These are phyloP conservation scores for Tychaedon coryphoeus DNA, from an alignment of 2,113 vertebrate genomes.

Conservation along the genomic window DNA sequence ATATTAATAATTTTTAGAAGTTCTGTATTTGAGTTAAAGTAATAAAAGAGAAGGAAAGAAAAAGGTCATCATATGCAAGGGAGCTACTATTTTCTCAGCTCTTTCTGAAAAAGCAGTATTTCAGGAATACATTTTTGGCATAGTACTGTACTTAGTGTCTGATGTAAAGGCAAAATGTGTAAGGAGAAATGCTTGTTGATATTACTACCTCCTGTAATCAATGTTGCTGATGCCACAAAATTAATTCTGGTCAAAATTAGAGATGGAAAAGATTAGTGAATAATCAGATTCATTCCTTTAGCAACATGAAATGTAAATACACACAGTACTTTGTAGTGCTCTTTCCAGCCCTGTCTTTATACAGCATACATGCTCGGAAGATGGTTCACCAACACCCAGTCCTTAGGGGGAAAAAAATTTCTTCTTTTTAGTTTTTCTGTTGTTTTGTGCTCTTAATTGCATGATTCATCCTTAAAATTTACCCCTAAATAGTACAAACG, in stretches of 20 bases:
- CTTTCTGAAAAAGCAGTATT: not conserved
- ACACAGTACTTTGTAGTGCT: not conserved
- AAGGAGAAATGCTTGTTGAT: not conserved
- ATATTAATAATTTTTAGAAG: slow-evolving; percentile 13
- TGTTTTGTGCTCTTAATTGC: not conserved
- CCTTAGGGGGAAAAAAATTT: not conserved
- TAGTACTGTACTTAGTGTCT: not conserved
- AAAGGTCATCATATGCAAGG: not conserved
- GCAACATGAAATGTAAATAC: not conserved
- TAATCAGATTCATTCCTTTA: not conserved
- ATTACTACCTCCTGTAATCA: not conserved
- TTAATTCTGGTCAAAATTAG: slow-evolving; percentile 1
- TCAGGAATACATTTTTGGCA: not conserved
- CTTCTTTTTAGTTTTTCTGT: not conserved
- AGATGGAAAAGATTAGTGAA: not conserved
- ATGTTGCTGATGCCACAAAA: not conserved
- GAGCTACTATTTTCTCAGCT: not conserved
- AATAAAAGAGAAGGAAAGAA: not conserved
- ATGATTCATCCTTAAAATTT: not conserved
- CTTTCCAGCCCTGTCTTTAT: not conserved
- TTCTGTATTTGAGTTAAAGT: not conserved
- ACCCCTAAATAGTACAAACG: not conserved
- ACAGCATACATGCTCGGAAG: not conserved
- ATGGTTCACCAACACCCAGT: not conserved
- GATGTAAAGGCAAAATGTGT: not conserved